Evolutionary conservation across 1,140 invertebrate genomes (phyloP).

Genomic region (Micrasema longulum): DNA sequence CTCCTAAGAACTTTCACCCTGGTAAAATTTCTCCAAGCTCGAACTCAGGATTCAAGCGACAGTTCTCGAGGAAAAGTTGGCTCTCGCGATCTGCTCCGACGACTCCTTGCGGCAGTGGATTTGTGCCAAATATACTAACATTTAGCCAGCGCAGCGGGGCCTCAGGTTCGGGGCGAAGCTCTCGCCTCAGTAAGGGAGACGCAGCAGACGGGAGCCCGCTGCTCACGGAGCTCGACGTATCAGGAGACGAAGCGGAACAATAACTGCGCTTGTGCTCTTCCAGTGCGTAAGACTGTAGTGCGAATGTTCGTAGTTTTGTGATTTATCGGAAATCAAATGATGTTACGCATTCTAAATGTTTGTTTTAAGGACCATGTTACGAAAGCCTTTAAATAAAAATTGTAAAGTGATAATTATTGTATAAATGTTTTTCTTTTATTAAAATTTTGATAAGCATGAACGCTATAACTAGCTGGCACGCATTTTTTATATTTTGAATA

Average conservation of each 20-base stretch:
- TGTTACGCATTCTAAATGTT: conserved; percentile 52
- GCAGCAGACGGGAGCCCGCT: conserved; percentile 72
- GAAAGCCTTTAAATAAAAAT: conserved; percentile 49
- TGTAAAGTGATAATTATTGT: conserved; percentile 45
- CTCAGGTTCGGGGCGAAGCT: conserved; percentile 62
- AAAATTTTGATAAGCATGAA: conserved; percentile 35
- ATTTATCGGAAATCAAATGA: conserved; percentile 49
- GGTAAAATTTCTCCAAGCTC: conserved; percentile 49
- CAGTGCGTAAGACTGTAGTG: conserved; percentile 51
- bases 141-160: conserved; percentile 64
- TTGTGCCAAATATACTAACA: conserved; percentile 68
- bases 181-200: conserved; percentile 35
- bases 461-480: conserved; percentile 17
- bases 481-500: conserved; percentile 5
- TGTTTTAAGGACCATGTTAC: conserved; percentile 49
- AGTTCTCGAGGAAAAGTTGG: conserved; percentile 67
- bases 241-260: conserved; percentile 60
- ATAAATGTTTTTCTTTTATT: conserved; percentile 36
- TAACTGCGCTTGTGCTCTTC: conserved; percentile 34
- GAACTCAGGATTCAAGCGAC: conserved; percentile 47
- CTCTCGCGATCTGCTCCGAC: conserved; percentile 80
- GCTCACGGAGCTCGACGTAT: conserved; percentile 68
- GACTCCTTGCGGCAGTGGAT: conserved; percentile 73
- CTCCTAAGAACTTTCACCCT: conserved; percentile 48
- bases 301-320: conserved; percentile 50